These are phyloP conservation scores for Megaptera novaeangliae DNA, from an alignment of 2,113 vertebrate genomes.

Conservation along the genomic window DNA sequence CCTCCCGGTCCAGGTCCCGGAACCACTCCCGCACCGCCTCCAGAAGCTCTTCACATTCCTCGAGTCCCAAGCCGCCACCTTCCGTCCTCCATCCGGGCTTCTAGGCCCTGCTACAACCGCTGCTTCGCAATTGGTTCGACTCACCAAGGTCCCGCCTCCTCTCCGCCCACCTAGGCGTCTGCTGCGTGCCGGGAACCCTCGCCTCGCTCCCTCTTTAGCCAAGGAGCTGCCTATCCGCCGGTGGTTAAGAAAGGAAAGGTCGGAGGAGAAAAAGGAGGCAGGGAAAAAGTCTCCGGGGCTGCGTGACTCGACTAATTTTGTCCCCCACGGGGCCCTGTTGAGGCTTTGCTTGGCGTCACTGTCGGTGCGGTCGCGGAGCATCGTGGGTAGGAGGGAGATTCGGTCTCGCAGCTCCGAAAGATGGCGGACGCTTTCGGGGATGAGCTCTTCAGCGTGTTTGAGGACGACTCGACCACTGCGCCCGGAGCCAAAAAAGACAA, in stretches of 20 bases:
- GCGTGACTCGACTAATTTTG: neutral
- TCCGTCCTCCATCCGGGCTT: slow-evolving; percentile 52
- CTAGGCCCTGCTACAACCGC: neutral
- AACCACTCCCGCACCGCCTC: accelerated
- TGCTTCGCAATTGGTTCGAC: slow-evolving; percentile 9
- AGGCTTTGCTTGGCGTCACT: slow-evolving; percentile 51
- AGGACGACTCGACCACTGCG: slow-evolving; percentile 82
- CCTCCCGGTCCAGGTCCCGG: no score
- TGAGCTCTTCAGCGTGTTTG: slow-evolving; percentile 95
- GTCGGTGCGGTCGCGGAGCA: neutral
- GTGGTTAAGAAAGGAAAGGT: neutral
- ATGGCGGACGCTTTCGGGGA: slow-evolving; percentile 97
- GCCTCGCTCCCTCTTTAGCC: neutral
- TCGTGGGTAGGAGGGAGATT: slow-evolving; percentile 22
- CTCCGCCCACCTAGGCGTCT: accelerated
- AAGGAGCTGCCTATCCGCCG: neutral
- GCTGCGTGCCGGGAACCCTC: accelerated
- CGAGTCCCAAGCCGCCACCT: neutral
- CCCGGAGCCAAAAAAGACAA: slow-evolving; percentile 61
- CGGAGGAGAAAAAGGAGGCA: neutral
- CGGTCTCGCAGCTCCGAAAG: neutral
- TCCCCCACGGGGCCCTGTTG: neutral
- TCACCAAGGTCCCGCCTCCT: slow-evolving; percentile 15
- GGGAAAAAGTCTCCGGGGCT: neutral
- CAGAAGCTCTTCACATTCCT: neutral